These are phyloP conservation scores for Clarias fuscus DNA, from an alignment of 2,797 vertebrate genomes.

Conservation along the genomic window DNA sequence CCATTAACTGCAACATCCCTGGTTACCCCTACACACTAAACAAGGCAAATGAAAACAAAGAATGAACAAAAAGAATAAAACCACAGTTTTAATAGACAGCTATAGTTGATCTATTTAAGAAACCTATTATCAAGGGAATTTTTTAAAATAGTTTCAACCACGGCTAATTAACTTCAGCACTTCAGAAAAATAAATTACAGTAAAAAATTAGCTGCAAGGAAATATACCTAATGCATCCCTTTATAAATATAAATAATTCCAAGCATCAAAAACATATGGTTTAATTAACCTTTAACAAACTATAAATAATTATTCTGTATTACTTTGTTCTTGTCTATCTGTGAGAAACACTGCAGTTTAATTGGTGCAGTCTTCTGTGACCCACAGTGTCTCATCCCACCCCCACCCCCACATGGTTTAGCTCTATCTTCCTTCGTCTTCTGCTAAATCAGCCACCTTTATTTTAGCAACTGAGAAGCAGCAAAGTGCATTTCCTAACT, in stretches of 20 bases:
- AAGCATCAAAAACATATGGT: slow-evolving; percentile 14
- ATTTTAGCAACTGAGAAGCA: slow-evolving; percentile 54
- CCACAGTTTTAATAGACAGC: not conserved
- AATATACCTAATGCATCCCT: slow-evolving; percentile 40
- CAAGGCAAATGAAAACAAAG: slow-evolving; percentile 34
- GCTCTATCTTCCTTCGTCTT: slow-evolving; percentile 37
- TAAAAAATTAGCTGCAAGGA: slow-evolving; percentile 38
- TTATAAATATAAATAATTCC: slow-evolving; percentile 38
- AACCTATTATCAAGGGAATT: not conserved
- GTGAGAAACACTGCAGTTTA: slow-evolving; percentile 28
- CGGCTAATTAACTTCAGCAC: slow-evolving; percentile 47
- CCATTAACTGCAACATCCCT: slow-evolving; percentile 56
- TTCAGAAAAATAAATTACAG: slow-evolving; percentile 45
- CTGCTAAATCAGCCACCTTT: slow-evolving; percentile 44
- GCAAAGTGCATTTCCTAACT: slow-evolving; percentile 64
- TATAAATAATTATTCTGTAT: not conserved
- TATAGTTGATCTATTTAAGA: not conserved
- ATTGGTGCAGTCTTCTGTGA: slow-evolving; percentile 39
- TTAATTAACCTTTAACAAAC: slow-evolving; percentile 1
- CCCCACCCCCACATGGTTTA: slow-evolving; percentile 10
- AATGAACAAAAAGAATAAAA: not conserved
- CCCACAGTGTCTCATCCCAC: slow-evolving; percentile 10
- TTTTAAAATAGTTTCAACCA: slow-evolving; percentile 12
- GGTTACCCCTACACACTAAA: slow-evolving; percentile 35
- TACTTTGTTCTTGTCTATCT: not conserved